Evolutionary conservation across 2,797 vertebrate genomes (phyloP).

Genomic region (Enteromius argenteus): DNA sequence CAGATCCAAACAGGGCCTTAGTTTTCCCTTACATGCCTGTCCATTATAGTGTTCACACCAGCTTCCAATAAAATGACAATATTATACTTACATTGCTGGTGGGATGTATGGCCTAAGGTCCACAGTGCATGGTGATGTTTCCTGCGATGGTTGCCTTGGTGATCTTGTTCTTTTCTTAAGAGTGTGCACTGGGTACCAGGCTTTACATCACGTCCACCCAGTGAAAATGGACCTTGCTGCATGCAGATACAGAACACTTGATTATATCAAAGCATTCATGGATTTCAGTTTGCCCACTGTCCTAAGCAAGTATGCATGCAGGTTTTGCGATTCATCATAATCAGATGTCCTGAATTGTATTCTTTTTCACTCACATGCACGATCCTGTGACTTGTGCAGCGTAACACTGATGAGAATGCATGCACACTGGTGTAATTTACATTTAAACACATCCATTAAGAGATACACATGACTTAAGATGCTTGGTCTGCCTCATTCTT

Average conservation of each 20-base stretch:
- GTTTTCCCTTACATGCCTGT: neutral
- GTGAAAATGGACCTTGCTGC: constrained; percentile 46
- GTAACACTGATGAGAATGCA: constrained; percentile 45
- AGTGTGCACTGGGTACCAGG: constrained; percentile 36
- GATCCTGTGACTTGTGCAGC: neutral
- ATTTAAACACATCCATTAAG: constrained; percentile 48
- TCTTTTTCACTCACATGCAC: constrained; percentile 11
- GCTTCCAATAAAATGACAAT: neutral
- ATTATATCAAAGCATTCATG: neutral
- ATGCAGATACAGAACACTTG: constrained; percentile 40
- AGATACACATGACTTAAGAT: constrained; percentile 51
- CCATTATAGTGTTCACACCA: neutral
- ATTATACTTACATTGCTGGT: neutral
- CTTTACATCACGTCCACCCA: constrained; percentile 43
- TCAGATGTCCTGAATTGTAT: constrained; percentile 4
- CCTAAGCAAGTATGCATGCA: neutral
- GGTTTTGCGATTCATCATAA: constrained; percentile 19
- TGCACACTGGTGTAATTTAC: constrained; percentile 54
- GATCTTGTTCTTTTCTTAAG: constrained; percentile 43
- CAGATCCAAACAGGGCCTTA: neutral
- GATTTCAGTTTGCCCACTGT: constrained; percentile 2
- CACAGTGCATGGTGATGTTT: constrained; percentile 36
- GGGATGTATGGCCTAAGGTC: constrained; percentile 7
- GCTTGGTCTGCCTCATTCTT: constrained; percentile 51
- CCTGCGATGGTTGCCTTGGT: constrained; percentile 43